A percentile compares a stretch with the other conserved stretches of the same genome.
Conservation (phyloP, 2,113 vertebrate genomes). For the Chionodraco myersi region DNA sequence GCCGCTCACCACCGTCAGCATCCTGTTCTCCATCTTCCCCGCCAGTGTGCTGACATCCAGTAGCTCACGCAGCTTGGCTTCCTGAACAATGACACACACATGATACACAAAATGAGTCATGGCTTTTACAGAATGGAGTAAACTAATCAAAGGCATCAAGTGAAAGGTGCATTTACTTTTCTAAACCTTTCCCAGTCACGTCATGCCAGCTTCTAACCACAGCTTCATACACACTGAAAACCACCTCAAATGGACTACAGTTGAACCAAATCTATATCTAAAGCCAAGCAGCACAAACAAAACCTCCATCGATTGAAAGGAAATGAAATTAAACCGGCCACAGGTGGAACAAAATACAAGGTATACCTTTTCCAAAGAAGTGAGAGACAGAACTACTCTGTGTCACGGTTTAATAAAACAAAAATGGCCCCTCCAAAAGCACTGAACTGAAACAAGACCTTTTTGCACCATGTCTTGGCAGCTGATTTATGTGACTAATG, state of each 20-base stretch:
- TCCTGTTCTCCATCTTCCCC: constrained; percentile 91
- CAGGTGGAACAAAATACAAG: constrained; percentile 6
- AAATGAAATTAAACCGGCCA: constrained; percentile 49
- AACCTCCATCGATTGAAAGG: background rate
- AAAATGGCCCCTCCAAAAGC: background rate
- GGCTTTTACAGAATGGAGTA: accelerated
- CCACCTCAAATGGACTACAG: background rate
- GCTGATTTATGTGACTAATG: constrained; percentile 60
- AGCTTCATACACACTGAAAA: background rate
- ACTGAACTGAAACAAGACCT: constrained; percentile 33
- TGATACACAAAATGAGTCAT: background rate
- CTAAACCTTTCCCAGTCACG: background rate
- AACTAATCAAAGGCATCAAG: background rate
- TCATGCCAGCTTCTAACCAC: background rate
- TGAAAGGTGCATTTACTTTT: background rate
- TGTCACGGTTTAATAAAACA: constrained; percentile 34
- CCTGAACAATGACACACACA: constrained; percentile 78
- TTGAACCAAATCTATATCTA: constrained; percentile 3
- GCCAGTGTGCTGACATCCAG: constrained; percentile 89
- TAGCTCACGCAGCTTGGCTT: constrained; percentile 92
- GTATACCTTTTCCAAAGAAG: constrained; percentile 33
- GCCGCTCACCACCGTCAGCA: constrained; percentile 95
- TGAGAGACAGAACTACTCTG: constrained; percentile 28
- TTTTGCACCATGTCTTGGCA: background rate
- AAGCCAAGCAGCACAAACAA: constrained; percentile 26